Conservation (phyloP, 2,888 invertebrate species). For the Halocaridina rubra region DNA sequence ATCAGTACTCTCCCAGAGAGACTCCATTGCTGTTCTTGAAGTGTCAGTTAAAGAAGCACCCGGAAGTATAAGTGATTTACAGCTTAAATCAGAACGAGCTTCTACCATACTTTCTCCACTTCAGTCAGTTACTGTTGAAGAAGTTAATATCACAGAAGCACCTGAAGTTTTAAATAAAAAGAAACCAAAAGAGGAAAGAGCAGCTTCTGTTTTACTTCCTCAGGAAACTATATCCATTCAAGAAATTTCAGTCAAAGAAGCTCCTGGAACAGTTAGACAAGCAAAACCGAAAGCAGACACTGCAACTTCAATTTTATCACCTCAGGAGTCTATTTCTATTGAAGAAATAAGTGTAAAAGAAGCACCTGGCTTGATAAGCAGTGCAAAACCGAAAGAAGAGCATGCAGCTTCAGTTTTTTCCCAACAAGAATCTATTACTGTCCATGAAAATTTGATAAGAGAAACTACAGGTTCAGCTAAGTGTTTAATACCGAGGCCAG, state of each 20-base stretch:
- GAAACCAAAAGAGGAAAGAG: not conserved
- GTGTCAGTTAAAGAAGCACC: slow-evolving; percentile 1
- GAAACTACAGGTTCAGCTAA: slow-evolving; percentile 33
- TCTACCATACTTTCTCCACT: not conserved
- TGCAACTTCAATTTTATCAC: slow-evolving; percentile 21
- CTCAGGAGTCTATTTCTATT: slow-evolving; percentile 64
- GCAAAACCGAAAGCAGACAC: slow-evolving; percentile 7
- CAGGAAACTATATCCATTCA: not conserved
- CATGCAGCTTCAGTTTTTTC: not conserved
- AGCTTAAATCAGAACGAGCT: not conserved
- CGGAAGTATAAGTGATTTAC: not conserved
- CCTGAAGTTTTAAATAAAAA: not conserved
- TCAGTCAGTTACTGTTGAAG: not conserved
- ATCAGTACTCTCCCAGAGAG: not conserved
- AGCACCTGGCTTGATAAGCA: not conserved
- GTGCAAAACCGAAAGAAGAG: not conserved
- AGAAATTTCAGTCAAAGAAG: not conserved
- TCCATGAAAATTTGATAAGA: slow-evolving; percentile 7
- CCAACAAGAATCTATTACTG: not conserved
- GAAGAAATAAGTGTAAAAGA: slow-evolving; percentile 61
- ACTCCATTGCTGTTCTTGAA: not conserved
- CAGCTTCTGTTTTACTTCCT: not conserved
- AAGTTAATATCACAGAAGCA: not conserved
- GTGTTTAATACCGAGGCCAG: slow-evolving; percentile 20
- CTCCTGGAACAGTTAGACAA: not conserved